Evolutionary conservation across 2,888 invertebrate species (phyloP).

Genomic region (Calliscelio sp.): DNA sequence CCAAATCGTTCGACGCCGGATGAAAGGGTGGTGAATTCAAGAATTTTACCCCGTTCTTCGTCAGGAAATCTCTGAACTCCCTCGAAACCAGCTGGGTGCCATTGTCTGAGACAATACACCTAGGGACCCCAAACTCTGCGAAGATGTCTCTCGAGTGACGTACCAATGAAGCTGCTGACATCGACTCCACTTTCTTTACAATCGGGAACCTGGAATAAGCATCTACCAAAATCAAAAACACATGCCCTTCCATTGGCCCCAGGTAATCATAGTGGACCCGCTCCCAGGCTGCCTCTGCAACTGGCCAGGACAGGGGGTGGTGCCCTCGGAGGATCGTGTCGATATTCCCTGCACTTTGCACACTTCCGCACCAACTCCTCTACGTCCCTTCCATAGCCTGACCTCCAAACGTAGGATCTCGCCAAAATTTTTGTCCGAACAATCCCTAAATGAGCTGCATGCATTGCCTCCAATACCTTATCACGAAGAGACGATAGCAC

Average conservation of each 20-base stretch:
- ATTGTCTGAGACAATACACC: conserved; percentile 22
- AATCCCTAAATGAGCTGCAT: too few relatives aligned
- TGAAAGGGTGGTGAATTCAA: conserved; percentile 27
- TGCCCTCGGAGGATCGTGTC: too few relatives aligned
- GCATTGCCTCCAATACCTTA: too few relatives aligned
- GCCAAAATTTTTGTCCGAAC: too few relatives aligned
- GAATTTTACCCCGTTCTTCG: neutral
- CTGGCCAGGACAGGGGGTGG: too few relatives aligned
- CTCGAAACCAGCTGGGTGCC: conserved; percentile 14
- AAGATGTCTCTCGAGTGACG: neutral
- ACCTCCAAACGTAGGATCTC: too few relatives aligned
- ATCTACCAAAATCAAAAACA: conserved; percentile 30
- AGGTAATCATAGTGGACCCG: conserved; percentile 35
- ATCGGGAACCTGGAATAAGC: conserved; percentile 32
- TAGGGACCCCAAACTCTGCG: conserved; percentile 11
- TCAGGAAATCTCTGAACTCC: conserved; percentile 9
- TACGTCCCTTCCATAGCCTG: too few relatives aligned
- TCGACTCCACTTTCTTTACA: conserved; percentile 22
- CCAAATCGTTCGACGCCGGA: conserved; percentile 12
- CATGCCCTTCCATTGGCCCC: conserved; percentile 21
- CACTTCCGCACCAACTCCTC: too few relatives aligned
- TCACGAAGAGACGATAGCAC: too few relatives aligned
- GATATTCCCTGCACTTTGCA: too few relatives aligned
- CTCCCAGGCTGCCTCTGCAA: neutral
- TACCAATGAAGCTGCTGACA: conserved; percentile 1